Base-by-base conservation (phyloP, 1,140 invertebrate species). In the Hydropsyche tenuis region DNA sequence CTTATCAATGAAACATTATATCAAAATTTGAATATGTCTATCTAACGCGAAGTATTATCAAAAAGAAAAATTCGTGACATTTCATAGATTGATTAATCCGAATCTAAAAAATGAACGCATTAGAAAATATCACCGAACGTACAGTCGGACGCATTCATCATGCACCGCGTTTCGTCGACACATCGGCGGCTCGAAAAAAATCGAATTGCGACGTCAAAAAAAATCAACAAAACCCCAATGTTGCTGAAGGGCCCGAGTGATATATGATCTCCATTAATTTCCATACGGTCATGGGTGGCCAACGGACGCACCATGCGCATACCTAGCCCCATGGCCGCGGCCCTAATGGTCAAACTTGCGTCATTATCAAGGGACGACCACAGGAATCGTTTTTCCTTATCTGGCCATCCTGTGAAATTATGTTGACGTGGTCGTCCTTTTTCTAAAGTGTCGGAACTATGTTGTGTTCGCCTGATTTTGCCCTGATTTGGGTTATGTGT, bases 331-430 rank as follows among this genome's bases (percentile, higher is more conserved):
- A 42, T 27, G 45, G 20, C 37, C 25, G 22, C 48, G 53, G 25
- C 12, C 70, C 48, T 60, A 64, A 72, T 63, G 70, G 63, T 65
- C 63, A 73, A 73, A 73, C 46, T 73, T 73, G 63, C 46, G 63
- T 73, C 72, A 66, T 73, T 73, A 73, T 48, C 48, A 16, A 20
- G 18, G 42, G 56, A 37, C 9, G 30, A n/a, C 56, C 56, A 9
- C 18, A 73, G 63, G 66, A 37, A 37, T 66, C 63, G 51, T 65
- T 48, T 73, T 73, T 66, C 43, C 66, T 73, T 65, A 66, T 73
- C 64, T 73, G 27, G 43, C 63, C 53, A 27, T 63, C 71, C 71
- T 46, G 48, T 43, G 51, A 37, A 25, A 18, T 22, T 25, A 18
- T 22, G 43, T 37, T 48, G 45, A 3, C 51, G 16, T 4, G 51